Evolutionary conservation across 2,888 invertebrate species (phyloP).

Genomic region (Cantharis rustica): DNA sequence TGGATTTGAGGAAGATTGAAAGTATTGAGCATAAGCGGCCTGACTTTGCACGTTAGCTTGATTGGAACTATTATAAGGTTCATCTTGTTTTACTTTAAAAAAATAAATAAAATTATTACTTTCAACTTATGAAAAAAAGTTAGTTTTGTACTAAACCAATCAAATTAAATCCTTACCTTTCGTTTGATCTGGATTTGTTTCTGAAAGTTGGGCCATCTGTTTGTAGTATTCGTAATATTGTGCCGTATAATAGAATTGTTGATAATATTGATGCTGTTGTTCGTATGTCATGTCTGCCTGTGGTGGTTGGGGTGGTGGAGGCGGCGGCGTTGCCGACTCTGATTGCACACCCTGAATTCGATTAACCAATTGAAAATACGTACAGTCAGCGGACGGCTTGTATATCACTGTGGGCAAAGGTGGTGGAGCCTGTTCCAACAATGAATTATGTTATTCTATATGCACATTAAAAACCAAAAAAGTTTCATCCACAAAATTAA

Average conservation of each 20-base stretch:
- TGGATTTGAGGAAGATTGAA: constrained; percentile 46
- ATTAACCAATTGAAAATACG: constrained; percentile 85
- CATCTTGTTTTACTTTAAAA: background rate
- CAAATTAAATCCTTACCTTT: constrained; percentile 7
- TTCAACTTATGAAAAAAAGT: no score
- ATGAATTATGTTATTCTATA: constrained; percentile 21
- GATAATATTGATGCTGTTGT: constrained; percentile 50
- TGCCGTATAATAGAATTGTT: constrained; percentile 52
- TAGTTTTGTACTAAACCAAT: no score
- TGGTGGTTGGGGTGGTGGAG: constrained; percentile 55
- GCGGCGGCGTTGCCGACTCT: constrained; percentile 55
- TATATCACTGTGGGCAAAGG: constrained; percentile 69
- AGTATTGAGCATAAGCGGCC: constrained; percentile 49
- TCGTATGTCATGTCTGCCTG: constrained; percentile 48
- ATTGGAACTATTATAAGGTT: background rate
- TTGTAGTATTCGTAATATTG: constrained; percentile 55
- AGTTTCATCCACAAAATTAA: background rate
- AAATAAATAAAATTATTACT: background rate
- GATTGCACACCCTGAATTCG: constrained; percentile 69
- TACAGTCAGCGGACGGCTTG: constrained; percentile 84
- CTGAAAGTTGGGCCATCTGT: constrained; percentile 44
- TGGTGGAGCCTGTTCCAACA: constrained; percentile 56
- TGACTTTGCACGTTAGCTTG: constrained; percentile 20
- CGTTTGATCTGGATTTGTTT: constrained; percentile 3
- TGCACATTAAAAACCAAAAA: background rate